Conservation (phyloP, 2,797 vertebrate genomes). For the Menidia menidia region DNA sequence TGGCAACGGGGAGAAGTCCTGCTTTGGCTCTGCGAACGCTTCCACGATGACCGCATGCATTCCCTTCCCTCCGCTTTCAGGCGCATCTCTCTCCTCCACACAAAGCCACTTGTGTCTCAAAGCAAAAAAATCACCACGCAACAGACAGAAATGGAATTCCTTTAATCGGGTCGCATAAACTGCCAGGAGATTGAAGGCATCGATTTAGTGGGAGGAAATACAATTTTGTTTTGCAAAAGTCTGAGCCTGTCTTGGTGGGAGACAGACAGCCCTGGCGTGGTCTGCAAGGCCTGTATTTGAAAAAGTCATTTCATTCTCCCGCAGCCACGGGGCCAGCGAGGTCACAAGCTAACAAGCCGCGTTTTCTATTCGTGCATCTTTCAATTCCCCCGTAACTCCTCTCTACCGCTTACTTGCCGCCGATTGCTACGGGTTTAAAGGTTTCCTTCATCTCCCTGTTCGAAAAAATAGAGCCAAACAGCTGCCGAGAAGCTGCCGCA, state of each 20-base stretch:
- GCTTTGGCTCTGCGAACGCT: constrained; percentile 52
- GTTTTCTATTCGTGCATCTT: constrained; percentile 51
- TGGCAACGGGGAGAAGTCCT: constrained; percentile 45
- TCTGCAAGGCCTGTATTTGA: constrained; percentile 33
- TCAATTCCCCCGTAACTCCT: neutral
- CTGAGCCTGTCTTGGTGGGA: constrained; percentile 18
- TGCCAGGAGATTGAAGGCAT: constrained; percentile 41
- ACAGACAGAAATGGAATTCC: constrained; percentile 74
- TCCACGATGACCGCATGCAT: constrained; percentile 49
- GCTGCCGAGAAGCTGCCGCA: neutral
- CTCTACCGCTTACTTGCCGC: constrained; percentile 11
- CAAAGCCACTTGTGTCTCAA: constrained; percentile 64
- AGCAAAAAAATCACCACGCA: constrained; percentile 53
- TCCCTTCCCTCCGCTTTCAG: constrained; percentile 40
- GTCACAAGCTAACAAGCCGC: constrained; percentile 46
- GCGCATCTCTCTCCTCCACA: constrained; percentile 52
- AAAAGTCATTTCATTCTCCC: constrained; percentile 33
- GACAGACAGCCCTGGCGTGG: constrained; percentile 29
- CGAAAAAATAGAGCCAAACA: neutral
- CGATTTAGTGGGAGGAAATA: neutral
- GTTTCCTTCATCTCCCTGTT: neutral
- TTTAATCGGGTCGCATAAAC: constrained; percentile 64
- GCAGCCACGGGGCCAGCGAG: constrained; percentile 45
- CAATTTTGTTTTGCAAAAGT: neutral
- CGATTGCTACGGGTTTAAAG: neutral